These are phyloP conservation scores for Macaria notata DNA, from an alignment of 2,888 invertebrate species.

Conservation along the genomic window DNA sequence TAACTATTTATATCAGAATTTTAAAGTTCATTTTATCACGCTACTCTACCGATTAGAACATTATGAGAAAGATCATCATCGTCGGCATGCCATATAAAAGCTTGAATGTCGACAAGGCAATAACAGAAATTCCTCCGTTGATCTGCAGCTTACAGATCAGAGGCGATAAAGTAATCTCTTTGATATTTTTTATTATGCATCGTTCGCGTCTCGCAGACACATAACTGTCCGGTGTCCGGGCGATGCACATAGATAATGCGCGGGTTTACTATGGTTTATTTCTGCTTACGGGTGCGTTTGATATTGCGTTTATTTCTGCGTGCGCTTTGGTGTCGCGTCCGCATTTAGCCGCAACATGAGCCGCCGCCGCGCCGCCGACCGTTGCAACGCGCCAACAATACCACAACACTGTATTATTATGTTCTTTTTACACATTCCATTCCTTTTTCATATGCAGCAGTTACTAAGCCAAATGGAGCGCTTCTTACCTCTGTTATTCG, in stretches of 20 bases:
- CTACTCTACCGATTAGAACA: too few relatives aligned
- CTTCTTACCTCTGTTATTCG: neutral
- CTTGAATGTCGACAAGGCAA: constrained; percentile 2
- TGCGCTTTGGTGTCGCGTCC: constrained; percentile 59
- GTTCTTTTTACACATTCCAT: constrained; percentile 40
- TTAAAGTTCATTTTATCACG: too few relatives aligned
- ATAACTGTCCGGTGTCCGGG: constrained; percentile 17
- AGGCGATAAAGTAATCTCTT: constrained; percentile 27
- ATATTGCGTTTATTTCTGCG: constrained; percentile 71
- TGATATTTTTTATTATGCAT: constrained; percentile 26
- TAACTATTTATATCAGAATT: too few relatives aligned
- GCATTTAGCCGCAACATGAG: constrained; percentile 76
- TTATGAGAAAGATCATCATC: neutral
- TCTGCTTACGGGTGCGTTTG: constrained; percentile 51
- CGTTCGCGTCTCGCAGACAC: constrained; percentile 16
- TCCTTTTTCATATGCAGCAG: constrained; percentile 32
- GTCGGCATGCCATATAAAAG: constrained; percentile 1
- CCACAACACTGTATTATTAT: constrained; percentile 36
- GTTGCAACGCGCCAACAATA: constrained; percentile 64
- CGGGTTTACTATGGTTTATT: constrained; percentile 46
- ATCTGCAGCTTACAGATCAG: constrained; percentile 16
- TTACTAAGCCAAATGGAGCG: constrained; percentile 31
- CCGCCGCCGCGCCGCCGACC: constrained; percentile 42
- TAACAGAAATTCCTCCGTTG: constrained; percentile 10
- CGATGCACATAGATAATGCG: constrained; percentile 31